Conservation (phyloP, 1,140 invertebrate genomes). For the Procambarus clarkii region DNA sequence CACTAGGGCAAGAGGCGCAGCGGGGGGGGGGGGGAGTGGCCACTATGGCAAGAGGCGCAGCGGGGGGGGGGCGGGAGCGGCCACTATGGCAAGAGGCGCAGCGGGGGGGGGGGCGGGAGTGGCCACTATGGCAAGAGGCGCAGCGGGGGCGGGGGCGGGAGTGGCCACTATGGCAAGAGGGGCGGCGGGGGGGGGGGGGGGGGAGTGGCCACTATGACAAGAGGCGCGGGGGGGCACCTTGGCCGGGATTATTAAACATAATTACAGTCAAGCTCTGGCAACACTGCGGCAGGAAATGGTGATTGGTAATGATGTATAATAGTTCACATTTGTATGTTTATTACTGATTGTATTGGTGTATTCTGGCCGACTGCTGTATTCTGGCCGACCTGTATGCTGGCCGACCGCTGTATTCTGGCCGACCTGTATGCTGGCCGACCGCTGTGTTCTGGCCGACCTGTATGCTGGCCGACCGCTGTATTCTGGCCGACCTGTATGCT, state of each 20-base stretch:
- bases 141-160: no score
- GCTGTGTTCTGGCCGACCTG: background rate
- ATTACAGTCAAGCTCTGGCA: conserved; percentile 43
- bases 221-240: background rate
- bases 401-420: no score
- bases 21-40: no score
- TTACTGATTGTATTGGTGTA: conserved; percentile 55
- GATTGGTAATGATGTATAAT: conserved; percentile 62
- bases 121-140: no score
- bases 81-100: no score
- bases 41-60: no score
- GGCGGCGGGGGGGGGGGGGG: background rate
- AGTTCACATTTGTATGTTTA: conserved; percentile 48
- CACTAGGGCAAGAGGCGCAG: no score
- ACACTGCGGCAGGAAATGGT: conserved; percentile 57
- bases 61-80: no score
- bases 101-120: no score
- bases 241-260: conserved; percentile 54
- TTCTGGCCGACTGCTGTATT: background rate
- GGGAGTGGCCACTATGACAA: background rate
- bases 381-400: background rate
- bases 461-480: no score
- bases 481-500: background rate
- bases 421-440: background rate
- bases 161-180: no score